Evolutionary conservation across 2,797 vertebrate genomes (phyloP), one percentile per base, ranked within the genome.

Genomic region (Phalloptychus januarius): DNA sequence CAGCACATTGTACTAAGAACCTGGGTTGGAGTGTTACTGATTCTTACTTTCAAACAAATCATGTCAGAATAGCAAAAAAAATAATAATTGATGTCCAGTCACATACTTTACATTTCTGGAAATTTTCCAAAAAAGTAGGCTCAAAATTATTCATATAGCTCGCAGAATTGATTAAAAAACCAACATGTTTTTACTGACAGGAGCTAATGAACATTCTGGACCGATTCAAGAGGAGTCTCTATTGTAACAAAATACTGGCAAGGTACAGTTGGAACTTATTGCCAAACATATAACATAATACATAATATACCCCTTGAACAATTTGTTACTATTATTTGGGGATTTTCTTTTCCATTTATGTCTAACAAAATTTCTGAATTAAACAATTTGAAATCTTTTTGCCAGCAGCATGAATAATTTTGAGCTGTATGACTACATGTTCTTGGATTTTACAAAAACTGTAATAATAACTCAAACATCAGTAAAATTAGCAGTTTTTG

Each of bases 11-110:
- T n/a, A 74, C 71, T 54, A 76, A 78, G 38, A 13, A 2, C 40
- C 16, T 4, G 4, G 12, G 45, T 70, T 69, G 38, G 15, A 69
- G 23, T 15, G 1, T 69, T 44, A 52, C 3, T 25, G 2, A 52
- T 11, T 63, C 6, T 63, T 63, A 33, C 6, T 63, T 82, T 42
- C 16, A 67, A 82, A 82, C 77, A 76, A 80, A 83, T 87, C 36
- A 40, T 23, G 0, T n/a, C 50, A 23, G 44, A 61, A 74, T 71
- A 16, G 25, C 63, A 79, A 46, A 81, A 76, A 69, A 78, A 44
- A 81, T 76, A 56, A 63, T 25, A 1, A 0, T 31, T 75, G 58
- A 79, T 54, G 70, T 38, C 12, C 25, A 42, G 38, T 25, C 38
- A 67, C 18, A 2, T 42, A 13, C 0, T 10, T 12, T 0, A 67